These are phyloP conservation scores for Mareca penelope DNA, from an alignment of 2,797 vertebrate genomes.

Conservation along the genomic window DNA sequence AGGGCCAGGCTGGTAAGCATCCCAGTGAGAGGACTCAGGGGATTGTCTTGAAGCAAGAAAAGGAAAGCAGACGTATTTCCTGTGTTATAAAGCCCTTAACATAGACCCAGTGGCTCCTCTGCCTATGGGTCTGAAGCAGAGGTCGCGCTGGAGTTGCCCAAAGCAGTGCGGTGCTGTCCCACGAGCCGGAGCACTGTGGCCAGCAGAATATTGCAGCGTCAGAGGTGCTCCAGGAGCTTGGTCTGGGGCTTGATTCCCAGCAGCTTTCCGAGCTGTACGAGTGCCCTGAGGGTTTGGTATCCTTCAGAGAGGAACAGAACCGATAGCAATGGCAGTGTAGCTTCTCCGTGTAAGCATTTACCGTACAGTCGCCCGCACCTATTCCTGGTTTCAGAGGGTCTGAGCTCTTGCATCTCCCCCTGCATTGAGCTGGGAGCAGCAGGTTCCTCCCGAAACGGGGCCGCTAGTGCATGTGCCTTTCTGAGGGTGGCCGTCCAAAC, in stretches of 20 bases:
- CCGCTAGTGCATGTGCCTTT: constrained; percentile 49
- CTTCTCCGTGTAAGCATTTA: rapidly evolving
- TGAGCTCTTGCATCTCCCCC: not conserved
- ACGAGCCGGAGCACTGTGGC: not conserved
- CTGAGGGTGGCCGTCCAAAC: not conserved
- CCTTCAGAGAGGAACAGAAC: not conserved
- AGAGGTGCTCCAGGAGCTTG: rapidly evolving
- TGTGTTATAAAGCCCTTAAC: not conserved
- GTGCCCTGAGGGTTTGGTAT: not conserved
- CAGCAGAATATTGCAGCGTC: not conserved
- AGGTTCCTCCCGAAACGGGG: not conserved
- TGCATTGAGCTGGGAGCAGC: not conserved
- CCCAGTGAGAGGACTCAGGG: not conserved
- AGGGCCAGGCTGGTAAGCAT: not conserved
- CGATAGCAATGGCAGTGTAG: not conserved
- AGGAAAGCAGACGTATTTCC: not conserved
- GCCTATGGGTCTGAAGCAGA: not conserved
- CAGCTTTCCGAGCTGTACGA: not conserved
- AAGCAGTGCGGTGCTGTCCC: not conserved
- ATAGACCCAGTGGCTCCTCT: not conserved
- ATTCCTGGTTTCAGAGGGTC: rapidly evolving
- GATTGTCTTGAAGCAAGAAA: not conserved
- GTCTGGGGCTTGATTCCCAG: not conserved
- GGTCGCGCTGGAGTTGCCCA: rapidly evolving
- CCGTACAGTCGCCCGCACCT: rapidly evolving